These are phyloP conservation scores for Poecilia gillii DNA, from an alignment of 2,797 vertebrate species.

Conservation along the genomic window DNA sequence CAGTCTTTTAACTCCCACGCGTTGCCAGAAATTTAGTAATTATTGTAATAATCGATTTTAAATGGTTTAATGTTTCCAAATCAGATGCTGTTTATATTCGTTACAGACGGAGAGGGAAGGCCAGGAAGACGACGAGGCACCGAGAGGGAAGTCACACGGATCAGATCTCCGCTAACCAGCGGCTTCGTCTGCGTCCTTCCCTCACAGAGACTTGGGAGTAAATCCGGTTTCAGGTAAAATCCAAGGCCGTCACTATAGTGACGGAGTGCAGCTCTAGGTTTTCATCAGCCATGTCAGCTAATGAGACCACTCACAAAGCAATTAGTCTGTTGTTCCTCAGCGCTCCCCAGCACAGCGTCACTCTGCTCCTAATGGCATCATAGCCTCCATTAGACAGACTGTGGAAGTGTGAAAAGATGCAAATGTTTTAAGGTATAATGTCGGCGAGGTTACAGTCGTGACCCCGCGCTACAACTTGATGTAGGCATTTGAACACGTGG, in stretches of 20 bases:
- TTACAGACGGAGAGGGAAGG: background rate
- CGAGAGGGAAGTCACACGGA: background rate
- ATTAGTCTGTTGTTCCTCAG: slow-evolving; percentile 29
- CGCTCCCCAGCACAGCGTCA: slow-evolving; percentile 13
- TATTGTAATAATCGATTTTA: background rate
- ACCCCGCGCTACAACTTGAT: background rate
- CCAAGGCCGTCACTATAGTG: slow-evolving; percentile 1
- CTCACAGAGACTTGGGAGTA: background rate
- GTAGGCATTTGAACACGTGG: background rate
- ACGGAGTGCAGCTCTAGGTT: slow-evolving; percentile 22
- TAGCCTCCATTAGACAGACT: slow-evolving; percentile 38
- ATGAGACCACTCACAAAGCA: slow-evolving; percentile 34
- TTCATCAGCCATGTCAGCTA: slow-evolving; percentile 27
- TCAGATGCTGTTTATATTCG: background rate
- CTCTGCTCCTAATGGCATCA: slow-evolving; percentile 42
- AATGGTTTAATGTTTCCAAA: slow-evolving; percentile 31
- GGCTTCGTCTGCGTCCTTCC: background rate
- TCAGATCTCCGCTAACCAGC: background rate
- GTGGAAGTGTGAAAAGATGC: slow-evolving; percentile 14
- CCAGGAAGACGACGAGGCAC: background rate
- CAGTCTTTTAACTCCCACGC: slow-evolving; percentile 26
- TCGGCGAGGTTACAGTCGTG: background rate
- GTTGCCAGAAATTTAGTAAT: background rate
- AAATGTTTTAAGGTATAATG: background rate
- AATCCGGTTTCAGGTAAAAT: slow-evolving; percentile 14